These are phyloP conservation scores for Zaprionus kolodkinae DNA, from an alignment of 1,140 invertebrate genomes.

Conservation along the genomic window DNA sequence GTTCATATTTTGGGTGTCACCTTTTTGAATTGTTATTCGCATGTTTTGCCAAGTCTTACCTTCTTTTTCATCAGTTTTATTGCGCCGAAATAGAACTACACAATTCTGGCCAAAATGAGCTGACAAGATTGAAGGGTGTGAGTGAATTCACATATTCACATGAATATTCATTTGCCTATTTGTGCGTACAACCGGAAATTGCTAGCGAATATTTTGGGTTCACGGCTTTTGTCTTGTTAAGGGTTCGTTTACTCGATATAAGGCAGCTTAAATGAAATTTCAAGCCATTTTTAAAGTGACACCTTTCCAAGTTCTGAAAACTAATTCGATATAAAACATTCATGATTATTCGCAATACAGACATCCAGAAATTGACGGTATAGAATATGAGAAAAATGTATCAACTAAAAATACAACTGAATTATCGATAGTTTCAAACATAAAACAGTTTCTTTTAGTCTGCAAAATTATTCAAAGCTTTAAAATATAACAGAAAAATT, in stretches of 20 bases:
- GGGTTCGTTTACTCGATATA: conserved; percentile 9
- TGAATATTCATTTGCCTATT: conserved; percentile 1
- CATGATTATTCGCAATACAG: too few relatives aligned
- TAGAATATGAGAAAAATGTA: too few relatives aligned
- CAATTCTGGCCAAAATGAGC: conserved; percentile 43
- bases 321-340: too few relatives aligned
- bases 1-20: conserved; percentile 49
- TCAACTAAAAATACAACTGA: too few relatives aligned
- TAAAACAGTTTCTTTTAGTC: too few relatives aligned
- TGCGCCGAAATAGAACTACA: conserved; percentile 65
- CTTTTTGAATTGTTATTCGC: conserved; percentile 47
- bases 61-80: conserved; percentile 26
- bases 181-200: background rate
- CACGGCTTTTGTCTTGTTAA: background rate
- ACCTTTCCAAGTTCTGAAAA: background rate
- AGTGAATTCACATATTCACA: background rate
- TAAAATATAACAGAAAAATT: too few relatives aligned
- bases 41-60: conserved; percentile 13
- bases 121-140: background rate
- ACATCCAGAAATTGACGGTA: too few relatives aligned
- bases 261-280: conserved; percentile 24
- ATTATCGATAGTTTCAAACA: too few relatives aligned
- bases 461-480: too few relatives aligned
- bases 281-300: background rate
- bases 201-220: conserved; percentile 6